Base-by-base conservation (phyloP, 1,140 invertebrate species). In the Philaenus spumarius region DNA sequence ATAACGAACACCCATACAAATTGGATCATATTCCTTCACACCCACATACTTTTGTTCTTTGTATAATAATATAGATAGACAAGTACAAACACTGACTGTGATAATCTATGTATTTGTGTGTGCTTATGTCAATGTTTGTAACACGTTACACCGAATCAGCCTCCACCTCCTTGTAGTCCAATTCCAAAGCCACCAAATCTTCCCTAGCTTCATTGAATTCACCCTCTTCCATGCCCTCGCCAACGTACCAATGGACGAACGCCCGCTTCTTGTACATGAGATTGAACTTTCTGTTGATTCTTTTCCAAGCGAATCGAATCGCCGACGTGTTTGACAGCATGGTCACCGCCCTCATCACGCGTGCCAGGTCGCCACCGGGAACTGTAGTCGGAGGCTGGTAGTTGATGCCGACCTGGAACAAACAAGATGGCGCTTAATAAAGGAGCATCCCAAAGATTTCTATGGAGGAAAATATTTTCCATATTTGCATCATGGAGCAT, bases 301-400 rank as follows among this genome's bases (percentile, higher is more conserved):
- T 78, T 43, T 82, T 82, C 86, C 86, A 90, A 12, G 86, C 87
- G 66, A 88, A 84, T 42, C 83, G 84, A 63, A 89, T 87, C 55
- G 87, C 86, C n/a, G 87, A 89, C 54, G 86, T 89, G 78, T 90
- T 90, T 66, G 83, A 86, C 75, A 90, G 79, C 84, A 89, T 89
- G 77, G 78, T 89, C 56, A 76, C 84, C 68, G 80, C 86, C 20
- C 53, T 26, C 1, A 77, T 14, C 17, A 80, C 77, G 62, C 77
- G 78, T 23, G 80, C 79, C 51, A 82, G 64, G 66, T 81, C 80
- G 17, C 78, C 79, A 15, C 79, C 77, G 2, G 78, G 78, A 50
- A 92, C 87, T 23, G 87, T 86, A 61, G 87, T 89, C 40, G 78
- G 78, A 58, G 81, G 79, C n/a, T 78, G 77, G 65, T 78, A 73